These are phyloP conservation scores for Cheilosia soror DNA, from an alignment of 2,888 invertebrate genomes.

Conservation along the genomic window DNA sequence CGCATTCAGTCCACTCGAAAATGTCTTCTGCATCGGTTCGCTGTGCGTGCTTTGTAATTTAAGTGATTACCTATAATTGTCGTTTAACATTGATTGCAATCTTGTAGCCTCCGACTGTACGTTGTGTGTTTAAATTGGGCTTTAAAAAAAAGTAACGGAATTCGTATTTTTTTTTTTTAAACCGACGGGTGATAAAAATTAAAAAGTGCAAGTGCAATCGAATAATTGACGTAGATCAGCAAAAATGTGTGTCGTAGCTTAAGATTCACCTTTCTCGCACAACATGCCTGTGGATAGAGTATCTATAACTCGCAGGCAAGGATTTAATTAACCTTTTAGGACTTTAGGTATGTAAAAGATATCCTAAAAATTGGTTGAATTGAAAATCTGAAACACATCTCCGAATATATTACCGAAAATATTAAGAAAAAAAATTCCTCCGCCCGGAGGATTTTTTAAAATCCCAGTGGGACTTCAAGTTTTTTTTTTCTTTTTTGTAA, in stretches of 20 bases:
- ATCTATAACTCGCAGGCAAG: conserved; percentile 24
- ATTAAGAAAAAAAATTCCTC: conserved; percentile 35
- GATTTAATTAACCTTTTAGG: conserved; percentile 6
- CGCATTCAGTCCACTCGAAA: conserved; percentile 62
- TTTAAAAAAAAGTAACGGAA: conserved; percentile 17
- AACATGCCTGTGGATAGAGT: conserved; percentile 4
- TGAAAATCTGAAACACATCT: no score
- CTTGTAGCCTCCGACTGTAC: neutral
- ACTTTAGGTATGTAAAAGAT: conserved; percentile 22
- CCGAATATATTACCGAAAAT: neutral
- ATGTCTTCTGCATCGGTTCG: conserved; percentile 69
- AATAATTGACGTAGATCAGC: neutral
- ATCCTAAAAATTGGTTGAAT: neutral
- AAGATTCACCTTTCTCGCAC: neutral
- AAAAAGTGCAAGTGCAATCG: conserved; percentile 5
- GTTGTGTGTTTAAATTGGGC: conserved; percentile 3
- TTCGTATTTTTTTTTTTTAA: neutral
- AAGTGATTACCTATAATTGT: conserved; percentile 26
- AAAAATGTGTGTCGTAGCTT: conserved; percentile 8
- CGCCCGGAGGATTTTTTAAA: neutral
- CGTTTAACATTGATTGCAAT: neutral
- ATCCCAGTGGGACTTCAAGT: conserved; percentile 15
- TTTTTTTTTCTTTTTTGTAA: neutral
- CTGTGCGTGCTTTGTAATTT: conserved; percentile 47
- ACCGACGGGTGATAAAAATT: neutral